Conservation (phyloP, 2,888 invertebrate genomes). For the Drosophila formosana region DNA sequence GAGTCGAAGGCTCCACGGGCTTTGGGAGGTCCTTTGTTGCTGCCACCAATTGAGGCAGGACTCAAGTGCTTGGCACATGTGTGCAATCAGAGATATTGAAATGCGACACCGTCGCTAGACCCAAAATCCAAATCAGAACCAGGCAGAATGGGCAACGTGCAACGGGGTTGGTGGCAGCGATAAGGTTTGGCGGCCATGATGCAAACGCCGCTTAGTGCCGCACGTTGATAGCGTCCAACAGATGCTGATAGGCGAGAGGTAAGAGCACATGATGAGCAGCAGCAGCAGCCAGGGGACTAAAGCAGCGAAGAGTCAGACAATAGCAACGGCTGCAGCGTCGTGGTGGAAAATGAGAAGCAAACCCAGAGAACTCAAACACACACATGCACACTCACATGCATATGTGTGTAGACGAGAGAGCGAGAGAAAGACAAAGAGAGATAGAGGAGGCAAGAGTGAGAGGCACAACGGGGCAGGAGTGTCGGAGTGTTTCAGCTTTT, state of each 20-base stretch:
- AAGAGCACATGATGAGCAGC: conserved; percentile 7
- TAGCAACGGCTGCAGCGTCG: conserved; percentile 44
- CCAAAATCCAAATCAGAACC: conserved; percentile 42
- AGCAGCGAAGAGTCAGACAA: conserved; percentile 58
- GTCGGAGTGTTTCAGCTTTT: conserved; percentile 68
- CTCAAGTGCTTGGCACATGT: conserved; percentile 39
- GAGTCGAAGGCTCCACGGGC: not conserved
- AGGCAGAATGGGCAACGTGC: conserved; percentile 31
- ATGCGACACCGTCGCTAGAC: conserved; percentile 61
- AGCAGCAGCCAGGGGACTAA: not conserved
- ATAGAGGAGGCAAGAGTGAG: conserved; percentile 20
- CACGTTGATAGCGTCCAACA: conserved; percentile 61
- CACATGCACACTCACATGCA: conserved; percentile 34
- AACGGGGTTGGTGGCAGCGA: conserved; percentile 52
- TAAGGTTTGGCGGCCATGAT: conserved; percentile 72
- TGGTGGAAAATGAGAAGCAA: conserved; percentile 69
- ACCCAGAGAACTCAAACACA: conserved; percentile 39
- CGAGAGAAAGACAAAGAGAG: conserved; percentile 14
- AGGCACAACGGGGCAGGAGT: conserved; percentile 35
- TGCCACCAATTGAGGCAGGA: conserved; percentile 35
- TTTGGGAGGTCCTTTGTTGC: conserved; percentile 9
- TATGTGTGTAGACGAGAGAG: conserved; percentile 26
- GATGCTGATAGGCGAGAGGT: conserved; percentile 35
- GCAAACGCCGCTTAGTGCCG: conserved; percentile 64
- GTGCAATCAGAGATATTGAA: conserved; percentile 64